A percentile compares a stretch with the other conserved stretches of the same genome.
These are phyloP conservation scores for Chrysina gloriosa DNA, from an alignment of 2,888 invertebrate genomes.

Conservation along the genomic window DNA sequence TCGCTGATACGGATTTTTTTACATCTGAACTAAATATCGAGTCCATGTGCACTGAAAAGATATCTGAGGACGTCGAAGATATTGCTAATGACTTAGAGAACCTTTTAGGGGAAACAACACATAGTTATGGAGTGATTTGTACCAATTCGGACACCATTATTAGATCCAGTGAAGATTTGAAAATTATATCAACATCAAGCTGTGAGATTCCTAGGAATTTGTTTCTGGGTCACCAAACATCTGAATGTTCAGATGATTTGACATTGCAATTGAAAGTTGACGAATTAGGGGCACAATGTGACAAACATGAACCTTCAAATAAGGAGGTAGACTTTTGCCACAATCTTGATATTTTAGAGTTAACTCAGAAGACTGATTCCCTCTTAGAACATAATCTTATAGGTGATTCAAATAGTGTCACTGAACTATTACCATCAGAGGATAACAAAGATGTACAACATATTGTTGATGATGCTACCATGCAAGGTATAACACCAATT, in stretches of 20 bases:
- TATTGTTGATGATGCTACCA: neutral
- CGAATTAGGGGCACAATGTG: neutral
- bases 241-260: neutral
- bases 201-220: neutral
- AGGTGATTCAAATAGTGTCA: neutral
- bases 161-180: neutral
- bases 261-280: neutral
- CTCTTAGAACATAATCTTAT: neutral
- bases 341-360: neutral
- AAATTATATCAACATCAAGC: slow-evolving; percentile 12
- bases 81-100: slow-evolving; percentile 64
- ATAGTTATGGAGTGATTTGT: slow-evolving; percentile 36
- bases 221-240: neutral
- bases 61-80: slow-evolving; percentile 63
- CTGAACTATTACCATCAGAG: neutral
- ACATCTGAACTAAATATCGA: slow-evolving; percentile 55
- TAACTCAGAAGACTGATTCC: slow-evolving; percentile 13
- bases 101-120: slow-evolving; percentile 56
- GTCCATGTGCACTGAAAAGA: slow-evolving; percentile 55
- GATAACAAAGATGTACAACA: neutral
- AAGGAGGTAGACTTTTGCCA: neutral
- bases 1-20: slow-evolving; percentile 54
- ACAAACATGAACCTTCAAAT: neutral
- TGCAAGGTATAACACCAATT: neutral
- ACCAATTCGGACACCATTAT: slow-evolving; percentile 12